A percentile compares a stretch with the other conserved stretches of the same genome.
phyloP scores from a whole-genome alignment of 1,140 invertebrate species.

The Papilio glaucus region DNA sequence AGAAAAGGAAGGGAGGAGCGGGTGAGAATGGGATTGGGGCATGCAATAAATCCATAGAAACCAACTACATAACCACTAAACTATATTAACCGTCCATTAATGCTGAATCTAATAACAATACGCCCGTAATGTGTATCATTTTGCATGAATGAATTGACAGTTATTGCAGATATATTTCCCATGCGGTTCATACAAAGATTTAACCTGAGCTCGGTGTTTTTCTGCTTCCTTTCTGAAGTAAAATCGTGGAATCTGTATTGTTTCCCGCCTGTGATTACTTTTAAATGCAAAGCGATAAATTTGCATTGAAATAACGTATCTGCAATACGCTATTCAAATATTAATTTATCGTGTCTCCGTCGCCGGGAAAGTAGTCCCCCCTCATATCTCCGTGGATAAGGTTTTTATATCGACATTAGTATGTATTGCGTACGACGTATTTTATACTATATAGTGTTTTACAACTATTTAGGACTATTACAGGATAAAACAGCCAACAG shows the following conservation, averaged over 20 bases:
- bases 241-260: slow-evolving; percentile 12
- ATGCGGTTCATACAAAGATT: slow-evolving; percentile 27
- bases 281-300: slow-evolving; percentile 28
- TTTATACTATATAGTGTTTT: not conserved
- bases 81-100: not conserved
- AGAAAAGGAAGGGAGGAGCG: not conserved
- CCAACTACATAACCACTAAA: not conserved
- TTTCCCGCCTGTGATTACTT: slow-evolving; percentile 28
- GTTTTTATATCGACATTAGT: slow-evolving; percentile 16
- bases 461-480: too few relatives aligned
- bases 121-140: slow-evolving; percentile 15
- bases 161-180: slow-evolving; percentile 31
- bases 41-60: not conserved
- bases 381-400: not conserved
- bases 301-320: slow-evolving; percentile 13
- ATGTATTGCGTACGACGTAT: slow-evolving; percentile 9
- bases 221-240: slow-evolving; percentile 6
- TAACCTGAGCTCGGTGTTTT: slow-evolving; percentile 1
- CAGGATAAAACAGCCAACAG: too few relatives aligned
- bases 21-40: not conserved
- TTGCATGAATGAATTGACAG: slow-evolving; percentile 20
- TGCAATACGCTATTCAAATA: slow-evolving; percentile 14
- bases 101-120: not conserved
- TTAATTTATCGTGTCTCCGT: slow-evolving; percentile 27
- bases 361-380: not conserved